Conservation (phyloP, 2,888 invertebrate genomes). For the Euspilapteryx auroguttella region DNA sequence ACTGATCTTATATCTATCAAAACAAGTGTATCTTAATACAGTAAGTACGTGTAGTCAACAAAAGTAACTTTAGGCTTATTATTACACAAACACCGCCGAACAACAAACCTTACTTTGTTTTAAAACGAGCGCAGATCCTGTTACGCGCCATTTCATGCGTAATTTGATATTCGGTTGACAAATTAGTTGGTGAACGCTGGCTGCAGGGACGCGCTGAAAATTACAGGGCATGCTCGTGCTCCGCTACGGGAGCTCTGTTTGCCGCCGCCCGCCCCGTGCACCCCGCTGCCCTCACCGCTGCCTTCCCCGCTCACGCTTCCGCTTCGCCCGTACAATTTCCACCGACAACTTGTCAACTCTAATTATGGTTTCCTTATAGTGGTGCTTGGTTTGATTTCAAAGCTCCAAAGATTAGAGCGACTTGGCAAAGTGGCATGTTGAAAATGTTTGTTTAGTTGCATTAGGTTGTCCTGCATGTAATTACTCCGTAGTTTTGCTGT, state of each 20-base stretch:
- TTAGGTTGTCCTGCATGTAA: too few relatives aligned
- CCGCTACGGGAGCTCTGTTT: conserved; percentile 7
- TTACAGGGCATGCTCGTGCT: conserved; percentile 34
- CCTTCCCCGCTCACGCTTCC: conserved; percentile 4
- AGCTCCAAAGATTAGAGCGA: conserved; percentile 25
- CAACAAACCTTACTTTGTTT: too few relatives aligned
- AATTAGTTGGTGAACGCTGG: conserved; percentile 44
- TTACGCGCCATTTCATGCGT: conserved; percentile 52
- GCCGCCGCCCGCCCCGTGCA: conserved; percentile 9
- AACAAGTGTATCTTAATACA: too few relatives aligned
- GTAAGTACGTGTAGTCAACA: too few relatives aligned
- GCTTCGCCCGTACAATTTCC: conserved; percentile 8
- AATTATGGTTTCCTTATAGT: conserved; percentile 40
- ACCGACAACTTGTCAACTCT: conserved; percentile 24
- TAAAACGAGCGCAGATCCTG: conserved; percentile 32
- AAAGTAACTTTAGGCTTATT: too few relatives aligned
- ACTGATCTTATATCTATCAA: too few relatives aligned
- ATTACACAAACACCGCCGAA: too few relatives aligned
- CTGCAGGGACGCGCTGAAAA: conserved; percentile 25
- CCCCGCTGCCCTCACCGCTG: conserved; percentile 4
- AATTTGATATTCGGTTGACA: conserved; percentile 59
- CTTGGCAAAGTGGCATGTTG: conserved; percentile 13
- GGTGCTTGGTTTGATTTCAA: conserved; percentile 26
- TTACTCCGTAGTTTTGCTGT: too few relatives aligned
- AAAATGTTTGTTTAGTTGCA: conserved; percentile 2